phyloP scores from a whole-genome alignment of 2,888 invertebrate species.

The Achlya flavicornis region DNA sequence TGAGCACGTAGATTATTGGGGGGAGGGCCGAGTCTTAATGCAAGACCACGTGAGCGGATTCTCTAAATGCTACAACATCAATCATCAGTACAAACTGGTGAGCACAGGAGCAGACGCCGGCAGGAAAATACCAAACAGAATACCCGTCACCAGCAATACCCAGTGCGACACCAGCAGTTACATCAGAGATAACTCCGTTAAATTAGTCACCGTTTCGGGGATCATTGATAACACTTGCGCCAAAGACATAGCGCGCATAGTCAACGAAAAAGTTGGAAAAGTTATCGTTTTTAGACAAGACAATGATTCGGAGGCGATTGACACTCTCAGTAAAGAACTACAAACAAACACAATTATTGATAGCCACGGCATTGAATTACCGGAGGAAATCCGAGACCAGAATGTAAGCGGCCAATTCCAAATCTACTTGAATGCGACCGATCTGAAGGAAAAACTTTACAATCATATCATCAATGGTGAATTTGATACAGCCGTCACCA shows the following conservation, averaged over 20 bases:
- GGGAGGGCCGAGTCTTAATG: slow-evolving; percentile 45
- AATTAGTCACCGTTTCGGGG: slow-evolving; percentile 49
- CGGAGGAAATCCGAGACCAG: slow-evolving; percentile 30
- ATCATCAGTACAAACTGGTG: slow-evolving; percentile 49
- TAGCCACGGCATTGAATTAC: slow-evolving; percentile 36
- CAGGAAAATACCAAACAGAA: slow-evolving; percentile 55
- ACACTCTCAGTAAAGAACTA: slow-evolving; percentile 32
- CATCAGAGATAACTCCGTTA: slow-evolving; percentile 47
- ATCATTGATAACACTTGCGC: slow-evolving; percentile 55
- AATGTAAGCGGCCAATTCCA: slow-evolving; percentile 38
- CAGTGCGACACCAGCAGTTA: slow-evolving; percentile 51
- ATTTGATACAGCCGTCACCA: slow-evolving; percentile 38
- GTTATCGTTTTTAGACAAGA: slow-evolving; percentile 48
- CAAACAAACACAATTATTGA: slow-evolving; percentile 30
- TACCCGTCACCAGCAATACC: slow-evolving; percentile 46
- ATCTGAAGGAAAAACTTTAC: slow-evolving; percentile 33
- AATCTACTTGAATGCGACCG: slow-evolving; percentile 38
- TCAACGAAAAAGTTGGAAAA: slow-evolving; percentile 41
- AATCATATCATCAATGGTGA: slow-evolving; percentile 27
- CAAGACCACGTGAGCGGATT: slow-evolving; percentile 43
- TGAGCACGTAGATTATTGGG: slow-evolving; percentile 59
- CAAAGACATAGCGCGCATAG: slow-evolving; percentile 50
- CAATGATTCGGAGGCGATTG: slow-evolving; percentile 21
- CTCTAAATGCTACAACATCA: slow-evolving; percentile 51
- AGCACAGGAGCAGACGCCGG: slow-evolving; percentile 48